Conservation (phyloP, 2,113 vertebrate genomes). For the Corvus moneduloides region DNA sequence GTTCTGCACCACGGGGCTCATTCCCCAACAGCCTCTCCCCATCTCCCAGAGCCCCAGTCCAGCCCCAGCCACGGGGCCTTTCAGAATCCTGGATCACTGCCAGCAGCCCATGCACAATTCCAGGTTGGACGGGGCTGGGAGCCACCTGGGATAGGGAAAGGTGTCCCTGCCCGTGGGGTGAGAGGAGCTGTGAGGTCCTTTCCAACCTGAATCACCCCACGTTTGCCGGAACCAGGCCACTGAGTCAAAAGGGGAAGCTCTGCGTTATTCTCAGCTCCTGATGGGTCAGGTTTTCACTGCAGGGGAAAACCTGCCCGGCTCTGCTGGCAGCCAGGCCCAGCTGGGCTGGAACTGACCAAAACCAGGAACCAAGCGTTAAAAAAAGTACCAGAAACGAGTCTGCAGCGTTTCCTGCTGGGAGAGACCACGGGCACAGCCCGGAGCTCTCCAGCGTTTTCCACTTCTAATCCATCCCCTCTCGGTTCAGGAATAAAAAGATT, state of each 20-base stretch:
- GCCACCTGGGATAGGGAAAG: neutral
- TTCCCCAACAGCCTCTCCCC: neutral
- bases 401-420: neutral
- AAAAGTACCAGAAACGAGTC: too few species aligned
- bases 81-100: fast-evolving
- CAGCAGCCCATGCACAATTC: fast-evolving
- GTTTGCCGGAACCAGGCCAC: fast-evolving
- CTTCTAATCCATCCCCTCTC: neutral
- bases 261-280: fast-evolving
- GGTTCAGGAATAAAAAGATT: fast-evolving
- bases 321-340: neutral
- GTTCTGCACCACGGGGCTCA: fast-evolving
- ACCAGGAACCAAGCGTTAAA: neutral
- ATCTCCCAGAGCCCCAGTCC: neutral
- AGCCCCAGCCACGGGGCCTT: neutral
- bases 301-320: neutral
- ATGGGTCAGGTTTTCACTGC: neutral
- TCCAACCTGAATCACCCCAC: fast-evolving
- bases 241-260: neutral
- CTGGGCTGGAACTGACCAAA: neutral
- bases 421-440: neutral
- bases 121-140: neutral
- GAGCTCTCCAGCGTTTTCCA: neutral
- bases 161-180: neutral
- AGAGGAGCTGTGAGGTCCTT: neutral